phyloP scores from a whole-genome alignment of 1,140 invertebrate genomes.

The Lepidurus arcticus region DNA sequence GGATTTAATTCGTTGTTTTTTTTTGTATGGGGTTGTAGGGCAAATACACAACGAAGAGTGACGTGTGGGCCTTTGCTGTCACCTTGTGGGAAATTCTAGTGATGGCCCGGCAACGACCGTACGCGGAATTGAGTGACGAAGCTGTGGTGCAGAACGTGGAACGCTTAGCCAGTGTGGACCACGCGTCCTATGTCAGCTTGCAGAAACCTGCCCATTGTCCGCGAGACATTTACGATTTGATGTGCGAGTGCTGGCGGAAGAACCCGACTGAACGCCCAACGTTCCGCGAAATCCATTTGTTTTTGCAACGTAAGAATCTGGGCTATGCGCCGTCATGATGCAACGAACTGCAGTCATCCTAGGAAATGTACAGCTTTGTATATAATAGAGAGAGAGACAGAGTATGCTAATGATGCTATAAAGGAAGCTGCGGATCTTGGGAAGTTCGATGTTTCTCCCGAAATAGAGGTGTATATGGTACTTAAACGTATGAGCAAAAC shows the following conservation, averaged over 20 bases:
- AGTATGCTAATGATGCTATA: not conserved
- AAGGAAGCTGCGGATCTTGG: not conserved
- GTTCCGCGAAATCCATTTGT: conserved; percentile 67
- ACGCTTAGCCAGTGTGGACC: conserved; percentile 46
- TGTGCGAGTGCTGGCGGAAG: conserved; percentile 69
- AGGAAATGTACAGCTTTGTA: conserved; percentile 5
- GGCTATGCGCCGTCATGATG: conserved; percentile 43
- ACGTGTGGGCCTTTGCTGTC: conserved; percentile 85
- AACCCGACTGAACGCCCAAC: conserved; percentile 58
- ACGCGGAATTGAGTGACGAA: conserved; percentile 67
- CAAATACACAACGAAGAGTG: conserved; percentile 76
- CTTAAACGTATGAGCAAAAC: not conserved
- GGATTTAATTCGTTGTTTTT: not conserved
- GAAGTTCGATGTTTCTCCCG: not conserved
- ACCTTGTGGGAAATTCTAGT: conserved; percentile 84
- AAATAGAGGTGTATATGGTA: not conserved
- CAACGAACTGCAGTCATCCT: not conserved
- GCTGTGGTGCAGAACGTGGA: conserved; percentile 72
- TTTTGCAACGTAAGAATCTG: conserved; percentile 63
- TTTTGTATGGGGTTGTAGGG: conserved; percentile 49
- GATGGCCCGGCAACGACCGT: conserved; percentile 75
- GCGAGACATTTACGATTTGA: conserved; percentile 64
- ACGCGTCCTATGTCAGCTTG: conserved; percentile 39
- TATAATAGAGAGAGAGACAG: not conserved
- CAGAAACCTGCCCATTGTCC: conserved; percentile 55